Base-by-base conservation (phyloP, 2,113 vertebrate genomes). In the Rostratula benghalensis region DNA sequence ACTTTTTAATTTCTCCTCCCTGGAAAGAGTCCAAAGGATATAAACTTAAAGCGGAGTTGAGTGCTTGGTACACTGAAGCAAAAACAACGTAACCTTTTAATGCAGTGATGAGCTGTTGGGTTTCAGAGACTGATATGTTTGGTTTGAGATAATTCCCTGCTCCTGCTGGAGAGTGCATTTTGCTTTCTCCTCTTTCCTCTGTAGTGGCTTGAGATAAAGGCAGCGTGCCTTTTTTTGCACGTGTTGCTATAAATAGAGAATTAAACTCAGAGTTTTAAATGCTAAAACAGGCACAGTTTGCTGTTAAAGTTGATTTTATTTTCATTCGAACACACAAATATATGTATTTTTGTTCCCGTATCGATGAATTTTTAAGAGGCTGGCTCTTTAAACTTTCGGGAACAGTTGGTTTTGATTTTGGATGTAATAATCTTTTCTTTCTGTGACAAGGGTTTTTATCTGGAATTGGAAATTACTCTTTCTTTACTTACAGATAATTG, bases 401-500 rank as follows among this genome's bases (percentile, higher is more conserved):
- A 93, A 89, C 90, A 95, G 94, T 97, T 95, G 94, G 86, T 97
- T 98, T 98, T 98, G 84, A 97, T 97, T 97, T 96, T 63, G 95
- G 87, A 84, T 46, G 90, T 93, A 94, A 96, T 95, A 97, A 61
- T 96, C 90, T 95, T 97, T 91, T 74, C 79, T 95, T 96, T 97
- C 89, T 97, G 89, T 91, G 89, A 96, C 86, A 90, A 89, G 81
- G 76, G 73, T 94, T 97, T 97, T 94, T 95, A 94, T 94, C 95
- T 97, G 92, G 88, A 96, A 95, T 96, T 97, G 94, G 95, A 98
- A 97, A 97, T 97, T 96, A 95, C 93, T 96, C 83, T 97, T 96
- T 97, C 95, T 97, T 97, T 98, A 95, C 91, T 98, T 97, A 93
- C 83, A 98, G 97, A 98, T 98, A 98, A 98, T 98, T 97, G 96